Conservation (phyloP, 2,888 invertebrate species). For the Vanessa cardui region DNA sequence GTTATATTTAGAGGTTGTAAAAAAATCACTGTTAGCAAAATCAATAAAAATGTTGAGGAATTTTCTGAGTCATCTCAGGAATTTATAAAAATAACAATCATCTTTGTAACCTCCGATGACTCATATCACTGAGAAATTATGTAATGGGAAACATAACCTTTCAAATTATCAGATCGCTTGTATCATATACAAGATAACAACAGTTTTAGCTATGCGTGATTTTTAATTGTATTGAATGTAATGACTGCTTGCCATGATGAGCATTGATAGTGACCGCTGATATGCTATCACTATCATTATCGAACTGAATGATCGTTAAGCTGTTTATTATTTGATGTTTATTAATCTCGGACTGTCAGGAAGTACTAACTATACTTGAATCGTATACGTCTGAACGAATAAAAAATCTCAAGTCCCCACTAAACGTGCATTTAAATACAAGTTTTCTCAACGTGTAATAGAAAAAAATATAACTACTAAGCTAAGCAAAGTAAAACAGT, state of each 20-base stretch:
- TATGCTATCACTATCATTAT: slow-evolving; percentile 23
- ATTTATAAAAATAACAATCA: not conserved
- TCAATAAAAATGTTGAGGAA: not conserved
- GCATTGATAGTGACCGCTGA: slow-evolving; percentile 15
- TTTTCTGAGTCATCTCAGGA: slow-evolving; percentile 2
- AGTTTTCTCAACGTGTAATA: not conserved
- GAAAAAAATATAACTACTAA: not conserved
- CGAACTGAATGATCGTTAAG: slow-evolving; percentile 12
- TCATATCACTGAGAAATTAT: slow-evolving; percentile 7
- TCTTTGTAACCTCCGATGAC: slow-evolving; percentile 8
- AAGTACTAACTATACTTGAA: slow-evolving; percentile 2
- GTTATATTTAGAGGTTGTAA: not conserved
- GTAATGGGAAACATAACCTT: not conserved
- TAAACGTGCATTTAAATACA: not conserved
- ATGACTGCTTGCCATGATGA: slow-evolving; percentile 11
- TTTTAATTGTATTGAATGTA: slow-evolving; percentile 16
- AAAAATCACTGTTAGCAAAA: not conserved
- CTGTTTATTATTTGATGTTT: slow-evolving; percentile 1
- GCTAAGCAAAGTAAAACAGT: not conserved
- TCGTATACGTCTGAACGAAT: not conserved
- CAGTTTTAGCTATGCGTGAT: slow-evolving; percentile 13
- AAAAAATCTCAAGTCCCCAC: not conserved
- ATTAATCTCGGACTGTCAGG: slow-evolving; percentile 1
- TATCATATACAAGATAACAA: slow-evolving; percentile 14
- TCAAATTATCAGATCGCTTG: not conserved